Conservation (phyloP, 2,888 invertebrate genomes). For the Aphodius sticticus region DNA sequence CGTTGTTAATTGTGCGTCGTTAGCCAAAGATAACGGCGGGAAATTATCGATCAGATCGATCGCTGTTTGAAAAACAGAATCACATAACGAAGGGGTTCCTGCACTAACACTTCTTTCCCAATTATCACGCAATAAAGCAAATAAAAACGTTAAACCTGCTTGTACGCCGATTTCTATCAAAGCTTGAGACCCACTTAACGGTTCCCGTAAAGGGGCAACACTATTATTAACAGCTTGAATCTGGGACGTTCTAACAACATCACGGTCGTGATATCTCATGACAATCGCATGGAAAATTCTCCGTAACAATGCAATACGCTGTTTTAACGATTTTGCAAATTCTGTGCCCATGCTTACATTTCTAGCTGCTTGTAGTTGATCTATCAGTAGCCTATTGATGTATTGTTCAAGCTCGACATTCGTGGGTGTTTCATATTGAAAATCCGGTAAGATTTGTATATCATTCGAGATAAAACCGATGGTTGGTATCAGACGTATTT, state of each 20-base stretch:
- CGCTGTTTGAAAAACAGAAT: conserved; percentile 67
- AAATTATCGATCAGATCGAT: conserved; percentile 64
- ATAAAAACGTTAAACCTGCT: conserved; percentile 67
- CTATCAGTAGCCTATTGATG: conserved; percentile 61
- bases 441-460: conserved; percentile 62
- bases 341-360: conserved; percentile 65
- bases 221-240: conserved; percentile 35
- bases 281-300: conserved; percentile 67
- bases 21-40: conserved; percentile 67
- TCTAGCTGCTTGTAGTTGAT: conserved; percentile 65
- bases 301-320: conserved; percentile 65
- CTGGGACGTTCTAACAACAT: conserved; percentile 49
- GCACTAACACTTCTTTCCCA: conserved; percentile 62
- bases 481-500: conserved; percentile 56
- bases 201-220: conserved; percentile 39
- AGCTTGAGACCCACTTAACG: conserved; percentile 61
- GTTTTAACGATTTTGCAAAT: conserved; percentile 65
- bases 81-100: conserved; percentile 62
- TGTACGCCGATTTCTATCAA: conserved; percentile 69
- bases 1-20: conserved; percentile 65
- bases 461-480: conserved; percentile 54
- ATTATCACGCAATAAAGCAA: conserved; percentile 67
- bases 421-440: conserved; percentile 62
- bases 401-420: conserved; percentile 64
- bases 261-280: conserved; percentile 64